Evolutionary conservation across 2,797 vertebrate genomes (phyloP), one percentile per base, ranked within the genome.

Genomic region (Leucoraja ocellata): DNA sequence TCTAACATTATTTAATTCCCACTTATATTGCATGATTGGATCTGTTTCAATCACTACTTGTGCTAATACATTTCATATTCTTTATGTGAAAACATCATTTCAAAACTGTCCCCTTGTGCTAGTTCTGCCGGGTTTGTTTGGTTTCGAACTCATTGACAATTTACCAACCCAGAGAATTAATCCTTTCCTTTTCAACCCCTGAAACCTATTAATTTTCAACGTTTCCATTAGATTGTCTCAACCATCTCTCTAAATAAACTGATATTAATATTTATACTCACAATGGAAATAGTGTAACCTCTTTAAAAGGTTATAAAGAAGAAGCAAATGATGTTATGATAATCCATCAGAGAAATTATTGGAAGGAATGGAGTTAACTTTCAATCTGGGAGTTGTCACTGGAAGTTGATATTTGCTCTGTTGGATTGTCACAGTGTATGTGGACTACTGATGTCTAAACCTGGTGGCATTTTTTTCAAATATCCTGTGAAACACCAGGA

Each of bases 291-390:
- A 88, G 4, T 68, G 61, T 9, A 36, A 32, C n/a, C 68, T 88
- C 63, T 32, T 68, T 36, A 88, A 68, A 88, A 88, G 84, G 63
- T 32, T 88, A 10, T 18, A 68, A 88, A 21, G n/a, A 7, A 9
- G 16, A 68, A 68, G 16, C n/a, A n/a, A 36, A 65, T 88, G 28
- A 32, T 68, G 84, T 68, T 32, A 88, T 36, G 84, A 68, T 63
- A 88, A 36, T 32, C 16, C 1, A 10, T 86, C 61, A 86, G 25
- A n/a, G 58, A 58, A 86, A 86, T 32, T 18, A 65, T 63, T 61
- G 63, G 25, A 86, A n/a, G 16, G 83, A 86, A 86, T 68, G n/a
- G 63, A 68, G 63, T 88, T 88, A 65, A 88, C 68, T 88, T 68
- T 36, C 84, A 4, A 18, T 36, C 84, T 88, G n/a, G 63, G 63